Base-by-base conservation (phyloP, 2,113 vertebrate species). In the Corvus hawaiiensis region DNA sequence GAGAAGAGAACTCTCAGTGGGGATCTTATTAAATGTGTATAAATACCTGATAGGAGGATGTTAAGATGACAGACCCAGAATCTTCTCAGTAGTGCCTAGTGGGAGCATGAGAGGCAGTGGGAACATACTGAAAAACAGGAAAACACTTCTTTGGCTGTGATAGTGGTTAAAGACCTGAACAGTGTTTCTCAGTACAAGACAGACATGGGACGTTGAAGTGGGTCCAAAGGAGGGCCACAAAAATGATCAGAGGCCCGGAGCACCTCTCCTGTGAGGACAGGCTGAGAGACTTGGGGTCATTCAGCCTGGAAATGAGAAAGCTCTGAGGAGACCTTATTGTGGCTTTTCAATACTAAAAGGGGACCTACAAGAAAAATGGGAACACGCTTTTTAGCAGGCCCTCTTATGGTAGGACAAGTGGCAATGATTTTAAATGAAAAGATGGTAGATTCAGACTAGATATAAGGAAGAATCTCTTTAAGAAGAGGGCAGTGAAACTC, bases 171-270 rank as follows among this genome's bases (percentile, higher is more conserved):
- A 59, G 8, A 23, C 16, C 12, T n/a, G 44, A 2, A 26, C 10
- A 22, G 9, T 43, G 15, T 35, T 71, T 51, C 35, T 71, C 24
- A 35, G 66, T 5, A 71, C 30, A 41, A 43, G 46, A 83, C 30
- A 19, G 30, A 51, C 0, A 0, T 28, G 30, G 15, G 35, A 51
- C 43, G 16, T 43, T 35, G 37, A 71, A 35, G 16, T 0, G 3
- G 4, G 37, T 52, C 32, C 37, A 24, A 20, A 16, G 32, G 20
- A 43, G 24, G 9, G 44, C 15, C 37, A 51, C 16, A 61, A 20
- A 83, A 24, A 43, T 52, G 1, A 35, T 52, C 12, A 30, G 66
- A 41, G 26, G 16, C 2, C 37, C 71, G 67, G 20, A 62, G 13
- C 46, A 62, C 26, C 46, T 43, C 32, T 43, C 56, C 37, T 52